phyloP scores from a whole-genome alignment of 1,140 invertebrate genomes.

The Ylistrum balloti region DNA sequence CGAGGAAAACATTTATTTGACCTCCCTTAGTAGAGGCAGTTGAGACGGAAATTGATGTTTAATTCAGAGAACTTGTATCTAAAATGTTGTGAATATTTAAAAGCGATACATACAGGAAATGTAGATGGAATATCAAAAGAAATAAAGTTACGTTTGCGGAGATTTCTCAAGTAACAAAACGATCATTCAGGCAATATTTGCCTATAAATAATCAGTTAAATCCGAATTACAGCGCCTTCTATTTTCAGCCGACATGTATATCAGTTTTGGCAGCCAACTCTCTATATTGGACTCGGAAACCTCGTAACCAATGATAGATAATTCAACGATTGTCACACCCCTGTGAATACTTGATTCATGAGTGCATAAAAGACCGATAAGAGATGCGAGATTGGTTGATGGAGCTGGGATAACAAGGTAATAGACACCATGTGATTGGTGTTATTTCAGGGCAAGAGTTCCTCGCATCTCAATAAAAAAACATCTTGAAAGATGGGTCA shows the following conservation, averaged over 20 bases:
- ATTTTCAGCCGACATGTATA: background rate
- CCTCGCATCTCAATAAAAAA: background rate
- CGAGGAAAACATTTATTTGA: too few relatives aligned
- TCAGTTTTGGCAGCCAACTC: background rate
- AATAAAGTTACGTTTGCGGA: too few relatives aligned
- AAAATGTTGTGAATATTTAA: too few relatives aligned
- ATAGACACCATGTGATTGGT: background rate
- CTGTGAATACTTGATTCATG: background rate
- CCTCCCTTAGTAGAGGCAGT: too few relatives aligned
- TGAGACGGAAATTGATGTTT: too few relatives aligned
- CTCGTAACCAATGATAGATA: conserved; percentile 22
- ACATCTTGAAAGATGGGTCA: conserved; percentile 10
- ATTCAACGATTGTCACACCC: conserved; percentile 11
- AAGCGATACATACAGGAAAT: too few relatives aligned
- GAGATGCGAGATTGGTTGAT: background rate
- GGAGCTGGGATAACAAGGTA: background rate
- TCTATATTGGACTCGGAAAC: background rate
- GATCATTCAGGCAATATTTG: too few relatives aligned
- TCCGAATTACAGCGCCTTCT: background rate
- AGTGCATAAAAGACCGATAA: conserved; percentile 12
- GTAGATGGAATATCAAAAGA: too few relatives aligned
- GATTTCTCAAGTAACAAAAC: too few relatives aligned
- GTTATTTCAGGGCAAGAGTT: background rate
- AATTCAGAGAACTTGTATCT: too few relatives aligned
- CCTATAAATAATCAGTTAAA: too few relatives aligned